Percentiles rank a stretch among this genome's conserved stretches.
Conservation (phyloP, 2,797 vertebrate genomes). For the Paramormyrops hopkinsi region DNA sequence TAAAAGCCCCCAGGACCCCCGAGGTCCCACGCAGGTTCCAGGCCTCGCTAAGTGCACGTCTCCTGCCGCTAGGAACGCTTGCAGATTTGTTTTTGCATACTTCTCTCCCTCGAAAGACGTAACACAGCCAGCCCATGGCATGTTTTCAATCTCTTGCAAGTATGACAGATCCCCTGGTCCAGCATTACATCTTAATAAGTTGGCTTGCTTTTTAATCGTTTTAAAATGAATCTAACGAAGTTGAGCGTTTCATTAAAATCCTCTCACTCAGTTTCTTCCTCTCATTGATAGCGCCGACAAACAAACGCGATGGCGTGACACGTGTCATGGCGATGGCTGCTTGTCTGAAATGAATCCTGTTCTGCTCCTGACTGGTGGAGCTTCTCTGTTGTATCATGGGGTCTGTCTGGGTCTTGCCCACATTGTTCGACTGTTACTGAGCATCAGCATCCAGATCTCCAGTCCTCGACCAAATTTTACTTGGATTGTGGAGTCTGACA, state of each 20-base stretch:
- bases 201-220: not conserved
- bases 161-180: not conserved
- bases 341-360: not conserved
- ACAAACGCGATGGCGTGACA: not conserved
- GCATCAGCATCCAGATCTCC: not conserved
- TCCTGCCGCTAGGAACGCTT: not conserved
- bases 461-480: not conserved
- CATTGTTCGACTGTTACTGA: not conserved
- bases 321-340: not conserved
- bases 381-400: not conserved
- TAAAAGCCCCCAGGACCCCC: not conserved
- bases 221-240: not conserved
- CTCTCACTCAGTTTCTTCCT: not conserved
- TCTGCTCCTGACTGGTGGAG: not conserved
- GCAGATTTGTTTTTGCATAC: not conserved
- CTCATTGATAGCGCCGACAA: not conserved
- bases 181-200: not conserved
- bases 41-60: not conserved
- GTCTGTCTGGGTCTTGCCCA: not conserved
- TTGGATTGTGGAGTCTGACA: not conserved
- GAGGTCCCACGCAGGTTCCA: not conserved
- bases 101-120: constrained; percentile 29
- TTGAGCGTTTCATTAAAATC: constrained; percentile 3
- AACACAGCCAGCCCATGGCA: not conserved
- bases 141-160: not conserved